phyloP scores from a whole-genome alignment of 2,113 vertebrate genomes.

The Odobenus rosmarus region DNA sequence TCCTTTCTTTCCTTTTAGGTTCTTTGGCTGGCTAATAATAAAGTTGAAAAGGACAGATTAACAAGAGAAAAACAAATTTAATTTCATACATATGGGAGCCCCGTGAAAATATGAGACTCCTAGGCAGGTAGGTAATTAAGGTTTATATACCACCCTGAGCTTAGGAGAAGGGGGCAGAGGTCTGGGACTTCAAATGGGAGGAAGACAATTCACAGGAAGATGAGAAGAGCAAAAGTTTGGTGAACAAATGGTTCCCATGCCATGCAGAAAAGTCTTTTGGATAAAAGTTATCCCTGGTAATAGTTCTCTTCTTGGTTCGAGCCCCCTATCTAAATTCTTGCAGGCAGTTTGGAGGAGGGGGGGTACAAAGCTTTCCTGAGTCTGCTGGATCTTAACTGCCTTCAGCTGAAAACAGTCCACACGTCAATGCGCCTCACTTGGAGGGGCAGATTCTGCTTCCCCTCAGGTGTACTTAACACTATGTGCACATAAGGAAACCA shows the following conservation, averaged over 20 bases:
- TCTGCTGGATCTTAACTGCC: neutral
- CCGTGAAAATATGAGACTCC: neutral
- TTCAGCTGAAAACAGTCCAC: neutral
- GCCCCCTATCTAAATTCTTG: neutral
- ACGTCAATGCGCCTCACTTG: neutral
- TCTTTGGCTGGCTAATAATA: neutral
- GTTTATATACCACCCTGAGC: neutral
- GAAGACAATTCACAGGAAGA: neutral
- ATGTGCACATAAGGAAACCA: neutral
- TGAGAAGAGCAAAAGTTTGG: neutral
- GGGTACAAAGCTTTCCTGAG: neutral
- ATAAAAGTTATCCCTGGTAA: neutral
- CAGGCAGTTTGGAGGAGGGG: neutral
- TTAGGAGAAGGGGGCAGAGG: neutral
- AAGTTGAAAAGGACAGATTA: neutral
- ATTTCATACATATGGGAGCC: neutral
- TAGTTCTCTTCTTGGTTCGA: neutral
- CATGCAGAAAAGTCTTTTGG: neutral
- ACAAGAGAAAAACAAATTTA: neutral
- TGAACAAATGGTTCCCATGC: neutral
- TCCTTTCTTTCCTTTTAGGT: neutral
- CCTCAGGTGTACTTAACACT: neutral
- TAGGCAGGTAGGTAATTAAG: neutral
- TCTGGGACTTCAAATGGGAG: neutral
- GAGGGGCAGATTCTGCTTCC: neutral